Base-by-base conservation (phyloP, 1,140 invertebrate species). In the Solen grandis region DNA sequence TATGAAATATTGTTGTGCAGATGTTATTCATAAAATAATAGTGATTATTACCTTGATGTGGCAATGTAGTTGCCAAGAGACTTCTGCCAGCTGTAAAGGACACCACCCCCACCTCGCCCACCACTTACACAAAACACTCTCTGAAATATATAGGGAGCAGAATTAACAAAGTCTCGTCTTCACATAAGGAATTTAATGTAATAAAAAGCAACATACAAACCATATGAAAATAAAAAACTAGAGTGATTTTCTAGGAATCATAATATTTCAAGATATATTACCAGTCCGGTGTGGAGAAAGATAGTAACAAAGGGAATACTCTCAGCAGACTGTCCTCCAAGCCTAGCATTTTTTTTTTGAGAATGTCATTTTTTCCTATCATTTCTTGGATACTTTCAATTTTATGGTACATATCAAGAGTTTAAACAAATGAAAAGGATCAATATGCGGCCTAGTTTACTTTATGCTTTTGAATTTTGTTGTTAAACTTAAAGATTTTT, bases 61-160 rank as follows among this genome's bases (percentile, higher is more conserved):
- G 93, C 93, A 22, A 94, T 82, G 80, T 93, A 93, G 85, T 93
- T 94, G 65, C 93, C 94, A 22, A 90, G 90, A 25, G 90, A 88
- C 76, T 87, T 90, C 77, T 94, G 93, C 94, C 94, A 94, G 19
- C 88, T 81, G 73, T 31, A 93, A 82, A 25, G 86, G 83, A 38
- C 93, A 92, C 62, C 85, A 76, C 27, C 92, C 92, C 46, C 93
- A 25, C 93, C 93, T 60, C 85, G 82, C 19, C 92, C 93, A 33
- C 93, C 93, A 85, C 87, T 86, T 36, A 93, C 83, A 66, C 89
- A 89, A 91, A 97, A 97, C 62, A 97, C 93, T 69, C 96, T 92
- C 96, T 97, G 84, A 46, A 94, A 93, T 82, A 84, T 62, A 78
- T 82, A 65, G 63, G 52, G 27, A 60, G 68, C 14, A 63, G 22